Base-by-base conservation (phyloP, 2,113 vertebrate genomes). In the Toxotes chatareus region DNA sequence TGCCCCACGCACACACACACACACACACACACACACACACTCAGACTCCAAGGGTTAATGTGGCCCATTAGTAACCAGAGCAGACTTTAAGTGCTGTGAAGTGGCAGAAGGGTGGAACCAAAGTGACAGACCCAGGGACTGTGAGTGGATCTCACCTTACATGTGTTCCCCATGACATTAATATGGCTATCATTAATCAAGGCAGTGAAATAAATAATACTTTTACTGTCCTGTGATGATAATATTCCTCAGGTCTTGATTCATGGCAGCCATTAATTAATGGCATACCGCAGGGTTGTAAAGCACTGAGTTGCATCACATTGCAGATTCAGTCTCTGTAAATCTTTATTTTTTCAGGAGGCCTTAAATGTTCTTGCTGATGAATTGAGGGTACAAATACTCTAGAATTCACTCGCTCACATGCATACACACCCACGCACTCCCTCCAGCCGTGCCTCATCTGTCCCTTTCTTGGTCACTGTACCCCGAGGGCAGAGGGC, bases 61-160 rank as follows among this genome's bases (percentile, higher is more conserved):
- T 81, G 60, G 62, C 69, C 84, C 85, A 89, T 94, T 92, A 91
- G 91, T 89, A 94, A 94, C 84, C 80, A 64, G 86, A 94, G 92
- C 71, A 72, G 86, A 66, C 75, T 79, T 23, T 76, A 81, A 88
- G 85, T 80, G 85, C 89, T 87, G 63, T 73, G 42, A 82, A 84
- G 75, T 79, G 75, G 82, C 56, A 40, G 53, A 53, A 68, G 75
- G 65, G 73, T 73, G 76, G 71, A 90, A 61, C 70, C 77, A 57
- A 44, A 77, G 16, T 74, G 82, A 27, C 73, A 63, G 38, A 77
- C 4, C 68, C 51, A 2, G 42, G 42, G 32, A 60, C 42, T 46
- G 68, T 55, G 79, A 79, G 70, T 62, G 63, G 36, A 60, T 90
- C 86, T 91, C 90, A 64, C 60, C 70, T 89, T 92, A 88, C 90